Evolutionary conservation across 1,140 invertebrate species (phyloP).

Genomic region (Tetragonula clypearis): DNA sequence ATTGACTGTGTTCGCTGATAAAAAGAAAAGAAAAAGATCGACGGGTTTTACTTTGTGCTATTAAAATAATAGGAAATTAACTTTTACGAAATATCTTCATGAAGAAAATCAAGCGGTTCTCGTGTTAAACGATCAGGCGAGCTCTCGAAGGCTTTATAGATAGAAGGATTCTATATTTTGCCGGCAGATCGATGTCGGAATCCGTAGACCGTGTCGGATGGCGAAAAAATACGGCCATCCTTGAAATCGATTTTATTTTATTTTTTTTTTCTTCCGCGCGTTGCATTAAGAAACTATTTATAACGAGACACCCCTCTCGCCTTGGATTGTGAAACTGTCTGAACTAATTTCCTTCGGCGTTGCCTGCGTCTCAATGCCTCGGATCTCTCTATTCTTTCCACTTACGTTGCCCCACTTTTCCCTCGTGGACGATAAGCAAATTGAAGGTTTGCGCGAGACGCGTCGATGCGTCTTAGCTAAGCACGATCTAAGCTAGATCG

Average conservation of each 20-base stretch:
- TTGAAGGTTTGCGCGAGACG: neutral
- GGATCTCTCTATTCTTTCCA: conserved; percentile 6
- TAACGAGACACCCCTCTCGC: conserved; percentile 28
- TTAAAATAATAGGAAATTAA: too few species aligned
- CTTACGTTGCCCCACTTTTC: neutral
- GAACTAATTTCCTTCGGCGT: conserved; percentile 22
- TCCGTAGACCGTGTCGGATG: neutral
- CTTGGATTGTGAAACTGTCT: conserved; percentile 10
- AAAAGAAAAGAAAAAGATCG: too few species aligned
- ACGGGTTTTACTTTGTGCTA: too few species aligned
- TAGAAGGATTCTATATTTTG: neutral
- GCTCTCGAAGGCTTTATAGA: neutral
- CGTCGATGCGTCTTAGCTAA: neutral
- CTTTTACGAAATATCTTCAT: too few species aligned
- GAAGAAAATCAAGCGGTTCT: neutral
- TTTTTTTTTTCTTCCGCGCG: conserved; percentile 4
- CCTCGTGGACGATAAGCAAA: conserved; percentile 16
- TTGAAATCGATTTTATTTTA: conserved; percentile 20
- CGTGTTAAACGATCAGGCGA: neutral
- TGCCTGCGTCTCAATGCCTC: neutral
- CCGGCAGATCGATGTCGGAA: neutral
- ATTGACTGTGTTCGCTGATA: too few species aligned
- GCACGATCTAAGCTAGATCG: too few species aligned
- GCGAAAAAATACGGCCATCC: conserved; percentile 23
- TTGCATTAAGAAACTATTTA: conserved; percentile 42